Evolutionary conservation across 2,888 invertebrate genomes (phyloP).

Genomic region (Gandaritis pyraliata): DNA sequence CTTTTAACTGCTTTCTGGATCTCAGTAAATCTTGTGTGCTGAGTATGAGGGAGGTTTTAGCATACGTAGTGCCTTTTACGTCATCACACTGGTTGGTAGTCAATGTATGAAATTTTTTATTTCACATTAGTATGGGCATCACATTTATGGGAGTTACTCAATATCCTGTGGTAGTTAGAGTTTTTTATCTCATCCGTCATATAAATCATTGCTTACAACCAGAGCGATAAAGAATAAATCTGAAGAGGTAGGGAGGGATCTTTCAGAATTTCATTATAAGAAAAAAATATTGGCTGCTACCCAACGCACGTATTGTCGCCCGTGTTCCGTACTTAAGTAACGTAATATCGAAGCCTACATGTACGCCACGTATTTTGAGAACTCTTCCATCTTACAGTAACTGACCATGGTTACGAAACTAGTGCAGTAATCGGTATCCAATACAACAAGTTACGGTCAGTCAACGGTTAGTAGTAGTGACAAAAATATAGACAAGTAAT

Average conservation of each 20-base stretch:
- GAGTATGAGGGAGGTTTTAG: no score
- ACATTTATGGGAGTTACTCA: no score
- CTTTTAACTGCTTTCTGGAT: neutral
- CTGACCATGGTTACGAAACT: neutral
- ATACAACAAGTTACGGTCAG: no score
- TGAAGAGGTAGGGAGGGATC: neutral
- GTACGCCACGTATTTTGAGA: neutral
- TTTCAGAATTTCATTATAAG: conserved; percentile 7
- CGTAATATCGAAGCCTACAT: conserved; percentile 11
- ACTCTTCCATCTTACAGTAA: no score
- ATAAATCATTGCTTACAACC: neutral
- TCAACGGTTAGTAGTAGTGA: no score
- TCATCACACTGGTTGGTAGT: no score
- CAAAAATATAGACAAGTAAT: no score
- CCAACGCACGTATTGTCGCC: conserved; percentile 14
- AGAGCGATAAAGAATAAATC: neutral
- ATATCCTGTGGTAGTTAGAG: no score
- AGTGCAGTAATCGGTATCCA: neutral
- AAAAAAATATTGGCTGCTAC: neutral
- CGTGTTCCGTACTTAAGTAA: conserved; percentile 7
- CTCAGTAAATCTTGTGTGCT: neutral
- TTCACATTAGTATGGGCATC: no score
- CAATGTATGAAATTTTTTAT: no score
- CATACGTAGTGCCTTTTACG: no score
- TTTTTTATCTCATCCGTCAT: no score